Percentiles rank a stretch among this genome's conserved stretches.
Conservation (phyloP, 23 tunicate genomes). For the Trididemnum nubilum region DNA sequence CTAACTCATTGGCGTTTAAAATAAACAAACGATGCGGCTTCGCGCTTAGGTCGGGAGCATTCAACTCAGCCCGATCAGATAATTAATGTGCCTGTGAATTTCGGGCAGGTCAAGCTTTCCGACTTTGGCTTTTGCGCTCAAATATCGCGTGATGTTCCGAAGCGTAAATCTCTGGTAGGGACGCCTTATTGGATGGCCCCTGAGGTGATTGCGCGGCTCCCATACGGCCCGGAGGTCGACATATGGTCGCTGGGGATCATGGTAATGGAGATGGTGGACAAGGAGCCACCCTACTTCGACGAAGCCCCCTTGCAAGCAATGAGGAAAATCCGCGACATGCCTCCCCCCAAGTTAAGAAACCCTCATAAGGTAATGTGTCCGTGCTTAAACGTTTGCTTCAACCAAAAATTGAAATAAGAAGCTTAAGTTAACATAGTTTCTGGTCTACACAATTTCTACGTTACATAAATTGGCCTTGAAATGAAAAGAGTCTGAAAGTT, state of each 20-base stretch:
- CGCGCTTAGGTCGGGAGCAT: no score
- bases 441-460: no score
- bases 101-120: slow-evolving; percentile 91
- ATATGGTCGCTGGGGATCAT: slow-evolving; percentile 99
- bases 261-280: slow-evolving; percentile 98
- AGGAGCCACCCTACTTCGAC: slow-evolving; percentile 97
- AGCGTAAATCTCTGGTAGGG: slow-evolving; percentile 96
- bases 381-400: background rate
- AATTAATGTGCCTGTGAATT: no score
- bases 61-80: no score
- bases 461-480: no score
- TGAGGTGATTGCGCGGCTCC: slow-evolving; percentile 88
- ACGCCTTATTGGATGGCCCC: slow-evolving; percentile 99
- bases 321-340: slow-evolving; percentile 79
- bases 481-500: no score
- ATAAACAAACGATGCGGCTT: no score
- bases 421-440: no score
- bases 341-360: slow-evolving; percentile 75
- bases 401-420: no score
- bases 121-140: slow-evolving; percentile 99
- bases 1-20: no score
- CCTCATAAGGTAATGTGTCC: slow-evolving; percentile 60
- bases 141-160: slow-evolving; percentile 89
- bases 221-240: slow-evolving; percentile 96
- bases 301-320: slow-evolving; percentile 95